Base-by-base conservation (phyloP, 2,888 invertebrate genomes). In the Linnaemya vulpina region DNA sequence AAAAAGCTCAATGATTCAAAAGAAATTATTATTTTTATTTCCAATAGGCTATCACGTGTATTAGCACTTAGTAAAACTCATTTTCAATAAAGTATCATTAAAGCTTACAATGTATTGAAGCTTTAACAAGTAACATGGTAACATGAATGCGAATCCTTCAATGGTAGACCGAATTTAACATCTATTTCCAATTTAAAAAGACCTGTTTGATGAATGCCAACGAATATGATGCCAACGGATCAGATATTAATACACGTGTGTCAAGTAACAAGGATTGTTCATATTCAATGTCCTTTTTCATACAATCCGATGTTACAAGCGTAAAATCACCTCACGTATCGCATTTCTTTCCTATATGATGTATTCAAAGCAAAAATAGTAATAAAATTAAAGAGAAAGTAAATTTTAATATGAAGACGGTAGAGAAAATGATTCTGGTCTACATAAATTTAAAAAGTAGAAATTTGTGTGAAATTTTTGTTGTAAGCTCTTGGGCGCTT, bases 301-400 rank as follows among this genome's bases (percentile, higher is more conserved):
- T 55, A 63, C 81, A 84, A 84, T 84, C 74, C 81, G 81, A 73
- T 63, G 49, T 81, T 73, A 84, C 77, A 81, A 81, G 73, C 81
- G 74, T 74, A 84, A 77, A 81, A 84, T 84, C 81, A 84, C 84
- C 81, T 84, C 84, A 84, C 84, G 84, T 84, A 84, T 30, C 58
- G 74, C n/a, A 68, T 77, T 67, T 55, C 62, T 8, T 38, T 30
- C 68, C n/a, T 46, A 38, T 46, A 22, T 15, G 13, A 25, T 11
- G 22, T n/a, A 38, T 17, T 25, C 15, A 55, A 55, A 55, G 25
- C 7, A 55, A 55, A 30, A 55, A 15, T 60, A 38, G 3, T 1
- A 30, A 30, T 58, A 58, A 40, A 20, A 40, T 1, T 62, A 20
- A 62, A 20, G 7, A 17, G 30, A 38, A 20, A 20, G 20, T 62